phyloP scores from a whole-genome alignment of 35 echinoderm and acorn worm genomes.

The Strongylocentrotus purpuratus region DNA sequence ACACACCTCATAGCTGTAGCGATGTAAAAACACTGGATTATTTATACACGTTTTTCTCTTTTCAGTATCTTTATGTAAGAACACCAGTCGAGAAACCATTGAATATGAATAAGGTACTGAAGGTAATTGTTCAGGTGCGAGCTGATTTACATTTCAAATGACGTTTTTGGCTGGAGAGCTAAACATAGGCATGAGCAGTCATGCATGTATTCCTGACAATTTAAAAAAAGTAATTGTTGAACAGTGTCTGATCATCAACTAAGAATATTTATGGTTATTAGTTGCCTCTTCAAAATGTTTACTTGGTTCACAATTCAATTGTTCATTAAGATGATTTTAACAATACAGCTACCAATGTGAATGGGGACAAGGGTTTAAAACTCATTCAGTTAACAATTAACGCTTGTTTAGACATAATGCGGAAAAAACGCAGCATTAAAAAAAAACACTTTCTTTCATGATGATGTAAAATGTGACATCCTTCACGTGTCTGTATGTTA shows the following conservation, averaged over 20 bases:
- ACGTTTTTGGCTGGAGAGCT: neutral
- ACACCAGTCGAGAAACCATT: neutral
- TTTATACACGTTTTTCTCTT: neutral
- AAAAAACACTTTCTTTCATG: no score
- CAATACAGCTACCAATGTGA: no score
- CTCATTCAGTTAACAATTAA: no score
- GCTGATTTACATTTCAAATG: neutral
- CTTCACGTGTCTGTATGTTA: no score
- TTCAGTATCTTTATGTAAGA: neutral
- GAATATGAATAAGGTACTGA: neutral
- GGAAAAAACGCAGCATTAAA: no score
- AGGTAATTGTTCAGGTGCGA: neutral
- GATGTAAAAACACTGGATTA: neutral
- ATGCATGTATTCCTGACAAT: neutral
- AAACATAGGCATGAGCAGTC: no score
- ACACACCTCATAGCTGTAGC: neutral
- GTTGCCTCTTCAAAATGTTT: neutral
- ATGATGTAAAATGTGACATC: no score
- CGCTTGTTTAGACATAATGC: no score
- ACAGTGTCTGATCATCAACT: no score
- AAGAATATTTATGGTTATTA: neutral
- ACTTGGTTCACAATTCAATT: neutral
- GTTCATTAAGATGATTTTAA: neutral
- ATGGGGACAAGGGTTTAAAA: no score
- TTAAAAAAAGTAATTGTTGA: neutral